These are phyloP conservation scores for Elmis aenea DNA, from an alignment of 2,888 invertebrate species.

Conservation along the genomic window DNA sequence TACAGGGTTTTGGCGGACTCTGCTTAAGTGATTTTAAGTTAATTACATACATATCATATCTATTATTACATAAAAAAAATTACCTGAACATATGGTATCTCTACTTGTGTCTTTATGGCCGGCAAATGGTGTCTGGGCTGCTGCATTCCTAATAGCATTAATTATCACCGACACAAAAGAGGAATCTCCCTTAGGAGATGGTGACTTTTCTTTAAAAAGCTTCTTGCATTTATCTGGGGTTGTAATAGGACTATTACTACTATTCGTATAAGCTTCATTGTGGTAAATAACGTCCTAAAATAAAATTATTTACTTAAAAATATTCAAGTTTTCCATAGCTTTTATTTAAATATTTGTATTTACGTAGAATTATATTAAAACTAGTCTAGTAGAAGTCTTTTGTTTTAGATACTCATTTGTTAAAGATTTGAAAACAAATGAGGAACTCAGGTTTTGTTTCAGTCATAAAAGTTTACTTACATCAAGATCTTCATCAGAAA, in stretches of 20 bases:
- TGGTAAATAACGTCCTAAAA: constrained; percentile 70
- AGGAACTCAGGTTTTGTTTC: too few relatives aligned
- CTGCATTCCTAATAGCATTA: constrained; percentile 61
- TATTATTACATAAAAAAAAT: too few relatives aligned
- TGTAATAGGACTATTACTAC: constrained; percentile 65
- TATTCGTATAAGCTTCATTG: constrained; percentile 71
- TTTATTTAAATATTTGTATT: background rate
- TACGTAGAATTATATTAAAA: too few relatives aligned
- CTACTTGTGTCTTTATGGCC: constrained; percentile 37
- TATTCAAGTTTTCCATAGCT: background rate
- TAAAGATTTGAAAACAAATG: too few relatives aligned
- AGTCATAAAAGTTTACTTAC: constrained; percentile 39
- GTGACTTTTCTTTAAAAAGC: constrained; percentile 39
- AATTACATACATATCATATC: too few relatives aligned
- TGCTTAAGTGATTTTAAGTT: too few relatives aligned
- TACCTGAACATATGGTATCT: constrained; percentile 37
- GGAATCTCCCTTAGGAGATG: constrained; percentile 59
- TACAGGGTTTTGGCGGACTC: too few relatives aligned
- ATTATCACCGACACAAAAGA: constrained; percentile 70
- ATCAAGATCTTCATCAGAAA: constrained; percentile 71
- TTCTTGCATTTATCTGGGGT: constrained; percentile 54
- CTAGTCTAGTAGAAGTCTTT: too few relatives aligned
- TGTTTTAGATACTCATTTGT: too few relatives aligned
- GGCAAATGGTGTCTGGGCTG: constrained; percentile 38
- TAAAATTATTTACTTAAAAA: background rate